Base-by-base conservation (phyloP, 2,888 invertebrate species). In the Coecobrya sp. region DNA sequence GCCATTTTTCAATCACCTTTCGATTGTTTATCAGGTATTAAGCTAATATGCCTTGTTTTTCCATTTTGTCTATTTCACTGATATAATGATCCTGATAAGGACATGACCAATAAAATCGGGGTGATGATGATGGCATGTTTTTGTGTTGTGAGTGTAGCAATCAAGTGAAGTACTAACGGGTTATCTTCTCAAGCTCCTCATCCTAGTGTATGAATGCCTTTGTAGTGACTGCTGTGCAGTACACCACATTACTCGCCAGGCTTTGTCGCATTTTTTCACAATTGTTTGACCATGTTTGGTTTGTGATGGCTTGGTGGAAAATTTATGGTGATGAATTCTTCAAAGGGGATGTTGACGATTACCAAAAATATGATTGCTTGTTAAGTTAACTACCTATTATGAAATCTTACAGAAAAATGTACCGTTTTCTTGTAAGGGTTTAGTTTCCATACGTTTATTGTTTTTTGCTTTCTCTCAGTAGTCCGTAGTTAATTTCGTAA, bases 1-100 rank as follows among this genome's bases (percentile, higher is more conserved):
- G 55, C 19, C 55, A 73, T 86, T 59, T 68, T 86, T 86, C 86
- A 86, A 86, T 86, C 86, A 86, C 70, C 27, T 55, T 30, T 16
- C 52, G 45, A 22, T 70, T 52, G 86, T 10, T 70, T 49, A 86
- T 86, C 86, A 27, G 68, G 62, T 84, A 36, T n/a, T 1, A n/a
- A n/a, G 82, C 52, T 13, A 82, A 62, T 30, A 82, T 82, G 7
- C n/a, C 55, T 59, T 27, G 59, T 55, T 82, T 62, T 82, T 55
- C 19, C 62, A 82, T 59, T 82, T 82, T 10, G 68, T 65, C 65
- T 22, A 27, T 11, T 22, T n/a, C 27, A 11, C 36, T 36, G 68
- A 70, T 70, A 70, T 70, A 70, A 70, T 70, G 68, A 70, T 36
- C 27, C 68, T 70, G 68, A 70, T 70, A 70, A 70, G 68, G n/a